phyloP scores from a whole-genome alignment of 2,888 invertebrate genomes.

The Nephrotoma guestfalica region DNA sequence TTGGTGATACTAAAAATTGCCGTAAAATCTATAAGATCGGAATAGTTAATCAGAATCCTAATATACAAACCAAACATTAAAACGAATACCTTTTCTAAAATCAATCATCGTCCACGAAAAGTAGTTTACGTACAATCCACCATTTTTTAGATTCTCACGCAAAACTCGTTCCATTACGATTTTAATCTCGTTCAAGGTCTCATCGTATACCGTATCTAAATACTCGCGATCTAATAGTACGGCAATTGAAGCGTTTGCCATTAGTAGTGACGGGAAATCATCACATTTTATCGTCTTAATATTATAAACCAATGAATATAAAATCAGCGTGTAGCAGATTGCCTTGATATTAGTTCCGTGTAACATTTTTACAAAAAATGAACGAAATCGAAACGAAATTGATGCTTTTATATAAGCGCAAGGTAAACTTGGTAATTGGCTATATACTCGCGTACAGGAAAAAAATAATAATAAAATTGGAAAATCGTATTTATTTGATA shows the following conservation, averaged over 20 bases:
- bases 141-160: constrained; percentile 48
- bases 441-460: not conserved
- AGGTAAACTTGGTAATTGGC: not conserved
- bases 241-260: constrained; percentile 59
- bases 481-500: not conserved
- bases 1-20: constrained; percentile 61
- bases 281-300: constrained; percentile 19
- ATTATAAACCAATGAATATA: not conserved
- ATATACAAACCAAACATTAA: not conserved
- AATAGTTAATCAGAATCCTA: not conserved
- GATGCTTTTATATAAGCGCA: not conserved
- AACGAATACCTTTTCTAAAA: constrained; percentile 46
- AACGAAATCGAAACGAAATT: not conserved
- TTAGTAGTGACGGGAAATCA: constrained; percentile 56
- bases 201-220: constrained; percentile 44
- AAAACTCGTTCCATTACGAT: constrained; percentile 46
- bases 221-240: constrained; percentile 56
- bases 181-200: constrained; percentile 39
- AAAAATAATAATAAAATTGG: not conserved
- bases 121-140: constrained; percentile 52
- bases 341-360: not conserved
- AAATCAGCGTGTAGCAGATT: not conserved
- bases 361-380: not conserved
- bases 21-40: constrained; percentile 42
- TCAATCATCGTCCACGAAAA: constrained; percentile 53